A percentile compares a stretch with the other conserved stretches of the same genome.
Evolutionary conservation across 2,888 invertebrate genomes (phyloP).

Genomic region (Monoplex corrugatus): DNA sequence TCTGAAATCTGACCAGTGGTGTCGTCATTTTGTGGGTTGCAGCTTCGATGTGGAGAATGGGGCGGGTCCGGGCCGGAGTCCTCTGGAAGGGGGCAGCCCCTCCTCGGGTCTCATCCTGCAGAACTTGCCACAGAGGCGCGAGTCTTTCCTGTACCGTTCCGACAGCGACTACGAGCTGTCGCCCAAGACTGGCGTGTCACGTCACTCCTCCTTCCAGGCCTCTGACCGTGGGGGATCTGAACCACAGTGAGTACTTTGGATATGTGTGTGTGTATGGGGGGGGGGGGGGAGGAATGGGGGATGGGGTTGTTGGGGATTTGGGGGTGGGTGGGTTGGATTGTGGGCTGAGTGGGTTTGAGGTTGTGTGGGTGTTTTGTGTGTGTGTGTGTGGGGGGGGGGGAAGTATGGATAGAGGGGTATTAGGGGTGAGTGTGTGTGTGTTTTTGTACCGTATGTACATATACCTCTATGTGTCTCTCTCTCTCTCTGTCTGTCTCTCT

Average conservation of each 20-base stretch:
- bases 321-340: background rate
- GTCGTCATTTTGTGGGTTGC: no score
- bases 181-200: conserved; percentile 88
- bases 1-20: no score
- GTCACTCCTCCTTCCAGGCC: conserved; percentile 90
- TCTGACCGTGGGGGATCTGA: conserved; percentile 54
- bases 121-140: conserved; percentile 79
- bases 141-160: conserved; percentile 81
- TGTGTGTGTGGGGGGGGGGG: background rate
- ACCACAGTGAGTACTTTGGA: conserved; percentile 64
- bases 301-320: background rate
- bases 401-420: background rate
- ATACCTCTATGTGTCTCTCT: no score
- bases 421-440: no score
- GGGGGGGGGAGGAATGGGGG: no score
- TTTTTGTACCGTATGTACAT: no score
- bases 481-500: no score
- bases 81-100: conserved; percentile 88
- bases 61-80: conserved; percentile 85
- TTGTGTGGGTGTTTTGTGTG: no score
- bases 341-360: background rate
- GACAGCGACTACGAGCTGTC: conserved; percentile 81
- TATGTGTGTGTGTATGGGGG: background rate
- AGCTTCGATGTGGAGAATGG: conserved; percentile 50
- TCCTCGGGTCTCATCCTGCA: conserved; percentile 77